phyloP scores from a whole-genome alignment of 2,888 invertebrate genomes.

The Habrosyne pyritoides region DNA sequence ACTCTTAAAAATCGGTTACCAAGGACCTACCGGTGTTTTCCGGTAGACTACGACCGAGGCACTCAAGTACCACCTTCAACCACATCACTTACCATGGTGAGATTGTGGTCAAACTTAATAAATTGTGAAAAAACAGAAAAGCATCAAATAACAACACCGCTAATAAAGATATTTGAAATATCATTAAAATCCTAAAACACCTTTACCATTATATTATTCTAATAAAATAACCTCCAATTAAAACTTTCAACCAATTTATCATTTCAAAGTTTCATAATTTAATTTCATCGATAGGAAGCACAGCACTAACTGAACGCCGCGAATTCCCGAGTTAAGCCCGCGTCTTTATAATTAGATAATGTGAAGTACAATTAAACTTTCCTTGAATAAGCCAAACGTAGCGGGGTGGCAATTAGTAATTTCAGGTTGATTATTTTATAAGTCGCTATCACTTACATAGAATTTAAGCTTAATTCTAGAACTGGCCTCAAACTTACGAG shows the following conservation, averaged over 20 bases:
- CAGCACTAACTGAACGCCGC: constrained; percentile 22
- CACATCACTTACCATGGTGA: no score
- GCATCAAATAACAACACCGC: no score
- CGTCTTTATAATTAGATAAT: constrained; percentile 81
- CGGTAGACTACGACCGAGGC: no score
- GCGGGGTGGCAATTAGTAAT: constrained; percentile 74
- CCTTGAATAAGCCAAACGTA: constrained; percentile 79
- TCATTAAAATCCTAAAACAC: not conserved
- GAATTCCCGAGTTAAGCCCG: constrained; percentile 54
- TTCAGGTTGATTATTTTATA: constrained; percentile 75
- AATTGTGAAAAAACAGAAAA: no score
- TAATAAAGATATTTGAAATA: no score
- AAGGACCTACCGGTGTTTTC: no score
- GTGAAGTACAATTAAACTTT: constrained; percentile 79
- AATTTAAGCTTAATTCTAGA: constrained; percentile 1
- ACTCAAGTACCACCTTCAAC: no score
- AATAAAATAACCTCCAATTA: not conserved
- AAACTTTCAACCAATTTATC: not conserved
- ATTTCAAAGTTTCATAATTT: constrained; percentile 15
- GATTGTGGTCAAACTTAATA: no score
- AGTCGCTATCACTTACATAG: constrained; percentile 36
- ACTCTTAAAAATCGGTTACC: no score
- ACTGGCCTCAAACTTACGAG: not conserved
- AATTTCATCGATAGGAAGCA: constrained; percentile 26
- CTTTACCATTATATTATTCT: not conserved